Evolutionary conservation across 2,888 invertebrate species (phyloP).

Genomic region (Sphaerophoria taeniata): DNA sequence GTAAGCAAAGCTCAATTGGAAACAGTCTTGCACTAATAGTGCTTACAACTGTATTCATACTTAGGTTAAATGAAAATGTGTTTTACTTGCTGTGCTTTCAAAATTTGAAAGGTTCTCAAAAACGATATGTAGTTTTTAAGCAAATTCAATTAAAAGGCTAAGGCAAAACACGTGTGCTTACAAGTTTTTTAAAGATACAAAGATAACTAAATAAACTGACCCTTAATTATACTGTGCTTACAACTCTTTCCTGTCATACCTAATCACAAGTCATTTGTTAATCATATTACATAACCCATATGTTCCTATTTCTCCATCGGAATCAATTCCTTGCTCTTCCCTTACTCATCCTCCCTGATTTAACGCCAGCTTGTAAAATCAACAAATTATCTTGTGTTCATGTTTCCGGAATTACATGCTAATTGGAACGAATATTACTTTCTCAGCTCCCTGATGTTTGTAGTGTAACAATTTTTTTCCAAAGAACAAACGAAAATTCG

Average conservation of each 20-base stretch:
- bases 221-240: not conserved
- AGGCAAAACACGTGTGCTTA: too few species aligned
- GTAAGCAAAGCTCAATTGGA: too few species aligned
- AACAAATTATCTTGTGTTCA: conserved; percentile 57
- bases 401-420: conserved; percentile 61
- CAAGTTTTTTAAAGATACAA: too few species aligned
- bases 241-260: not conserved
- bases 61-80: too few species aligned
- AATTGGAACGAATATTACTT: conserved; percentile 62
- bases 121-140: too few species aligned
- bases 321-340: not conserved
- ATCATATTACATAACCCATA: not conserved
- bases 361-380: conserved; percentile 52
- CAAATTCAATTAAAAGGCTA: too few species aligned
- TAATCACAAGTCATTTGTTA: not conserved
- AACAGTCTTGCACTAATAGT: too few species aligned
- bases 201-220: too few species aligned
- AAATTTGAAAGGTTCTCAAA: too few species aligned
- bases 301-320: too few species aligned
- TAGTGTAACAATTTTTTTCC: not conserved
- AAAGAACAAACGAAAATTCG: conserved; percentile 25
- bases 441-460: not conserved
- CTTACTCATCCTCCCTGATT: conserved; percentile 4
- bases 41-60: too few species aligned
- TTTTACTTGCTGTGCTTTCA: too few species aligned